These are phyloP conservation scores for Eufriesea mexicana DNA, from an alignment of 1,140 invertebrate species.

Conservation along the genomic window DNA sequence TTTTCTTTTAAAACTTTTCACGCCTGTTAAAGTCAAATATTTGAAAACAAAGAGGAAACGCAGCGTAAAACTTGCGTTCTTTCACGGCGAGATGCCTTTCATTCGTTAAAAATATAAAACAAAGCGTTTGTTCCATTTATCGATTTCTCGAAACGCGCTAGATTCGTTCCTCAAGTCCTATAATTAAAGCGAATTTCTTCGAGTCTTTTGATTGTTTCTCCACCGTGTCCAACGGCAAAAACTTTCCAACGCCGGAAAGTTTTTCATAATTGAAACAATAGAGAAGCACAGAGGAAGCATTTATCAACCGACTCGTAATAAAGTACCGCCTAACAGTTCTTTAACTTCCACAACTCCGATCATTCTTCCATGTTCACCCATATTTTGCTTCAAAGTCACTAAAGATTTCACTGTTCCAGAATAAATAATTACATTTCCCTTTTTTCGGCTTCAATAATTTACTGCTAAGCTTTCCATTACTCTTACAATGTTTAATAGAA, in stretches of 20 bases:
- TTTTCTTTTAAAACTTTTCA: background rate
- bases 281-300: background rate
- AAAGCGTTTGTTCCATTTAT: background rate
- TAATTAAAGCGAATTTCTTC: conserved; percentile 4
- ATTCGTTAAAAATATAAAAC: background rate
- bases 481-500: too few relatives aligned
- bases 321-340: background rate
- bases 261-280: background rate
- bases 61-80: background rate
- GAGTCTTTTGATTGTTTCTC: background rate
- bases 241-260: background rate
- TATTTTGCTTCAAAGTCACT: background rate
- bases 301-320: conserved; percentile 13
- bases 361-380: background rate
- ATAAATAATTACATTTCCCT: too few relatives aligned
- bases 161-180: background rate
- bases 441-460: too few relatives aligned
- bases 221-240: background rate
- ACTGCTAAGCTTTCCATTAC: too few relatives aligned
- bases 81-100: background rate
- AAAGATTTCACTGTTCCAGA: background rate
- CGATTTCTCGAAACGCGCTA: background rate
- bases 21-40: background rate
- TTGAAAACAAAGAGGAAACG: background rate
- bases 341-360: too few relatives aligned